Percentiles rank a stretch among this genome's conserved stretches.
phyloP scores from a whole-genome alignment of 37 sponge, comb jelly and placozoan genomes.

The Ianthella basta region DNA sequence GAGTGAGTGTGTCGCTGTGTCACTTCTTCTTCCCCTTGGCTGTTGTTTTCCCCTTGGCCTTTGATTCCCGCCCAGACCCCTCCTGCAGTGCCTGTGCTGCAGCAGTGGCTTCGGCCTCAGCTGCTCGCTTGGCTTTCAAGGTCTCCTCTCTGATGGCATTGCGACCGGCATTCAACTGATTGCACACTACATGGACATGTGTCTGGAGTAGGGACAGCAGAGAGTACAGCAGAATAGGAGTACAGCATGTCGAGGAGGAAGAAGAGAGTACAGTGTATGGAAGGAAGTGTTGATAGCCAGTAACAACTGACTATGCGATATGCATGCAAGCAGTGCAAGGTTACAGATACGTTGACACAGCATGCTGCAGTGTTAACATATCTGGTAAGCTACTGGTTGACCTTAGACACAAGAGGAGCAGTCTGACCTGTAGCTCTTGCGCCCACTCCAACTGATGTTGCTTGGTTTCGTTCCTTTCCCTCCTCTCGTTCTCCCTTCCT shows the following conservation, averaged over 20 bases:
- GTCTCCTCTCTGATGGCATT: slow-evolving; percentile 35
- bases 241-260: no score
- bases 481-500: slow-evolving; percentile 12
- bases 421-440: not conserved
- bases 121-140: slow-evolving; percentile 37
- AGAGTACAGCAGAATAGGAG: no score
- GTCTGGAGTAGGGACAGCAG: slow-evolving; percentile 1
- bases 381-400: no score
- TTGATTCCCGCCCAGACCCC: slow-evolving; percentile 14
- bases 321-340: no score
- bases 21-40: slow-evolving; percentile 30
- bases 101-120: slow-evolving; percentile 18
- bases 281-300: no score
- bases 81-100: not conserved
- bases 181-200: not conserved
- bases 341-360: no score
- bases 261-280: no score
- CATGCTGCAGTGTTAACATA: no score
- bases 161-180: slow-evolving; percentile 4
- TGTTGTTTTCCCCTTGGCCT: slow-evolving; percentile 20
- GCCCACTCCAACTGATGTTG: slow-evolving; percentile 9
- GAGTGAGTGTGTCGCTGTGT: not conserved
- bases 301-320: no score
- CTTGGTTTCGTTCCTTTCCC: slow-evolving; percentile 11
- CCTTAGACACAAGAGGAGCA: no score